Base-by-base conservation (phyloP, 2,888 invertebrate species). In the Itoplectis maculator region DNA sequence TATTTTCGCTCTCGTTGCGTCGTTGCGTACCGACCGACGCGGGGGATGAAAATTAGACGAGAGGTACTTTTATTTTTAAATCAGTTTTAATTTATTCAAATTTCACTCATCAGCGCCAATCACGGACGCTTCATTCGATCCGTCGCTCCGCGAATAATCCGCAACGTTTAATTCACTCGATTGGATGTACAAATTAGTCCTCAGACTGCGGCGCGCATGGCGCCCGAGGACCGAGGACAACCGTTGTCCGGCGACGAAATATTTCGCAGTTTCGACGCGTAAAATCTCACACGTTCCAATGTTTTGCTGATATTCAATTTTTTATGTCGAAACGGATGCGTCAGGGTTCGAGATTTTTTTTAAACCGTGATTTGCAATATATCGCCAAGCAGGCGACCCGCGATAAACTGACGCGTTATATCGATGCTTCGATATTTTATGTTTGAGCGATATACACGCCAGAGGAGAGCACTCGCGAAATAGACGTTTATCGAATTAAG, bases 391-490 rank as follows among this genome's bases (percentile, higher is more conserved):
- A n/a, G 29, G 1, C 13, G 40, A 29, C 20, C 4, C 11, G 15
- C 35, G 18, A n/a, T 42, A 9, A 35, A 42, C n/a, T 59, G 40
- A 5, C 42, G 23, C 11, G 29, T 29, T 37, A 40, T n/a, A 51
- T 40, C 66, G 20, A 15, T 35, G 23, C 88, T 89, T 90, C 89
- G 88, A 90, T 88, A 87, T 87, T 86, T 84, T 76, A 84, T 88
- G 87, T 88, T 88, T 88, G 87, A 86, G 85, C 85, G 87, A 88
- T 89, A n/a, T n/a, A n/a, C n/a, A n/a, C n/a, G n/a, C n/a, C n/a
- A n/a, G n/a, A n/a, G n/a, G n/a, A n/a, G n/a, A n/a, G n/a, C n/a
- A n/a, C 83, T 88, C 86, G 86, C 81, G 81, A 85, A 86, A 85
- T 85, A 85, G 78, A 81, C 86, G 79, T 84, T 88, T 84, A 90